Evolutionary conservation across 2,113 vertebrate species (phyloP).

Genomic region (Cyprinodon tularosa): DNA sequence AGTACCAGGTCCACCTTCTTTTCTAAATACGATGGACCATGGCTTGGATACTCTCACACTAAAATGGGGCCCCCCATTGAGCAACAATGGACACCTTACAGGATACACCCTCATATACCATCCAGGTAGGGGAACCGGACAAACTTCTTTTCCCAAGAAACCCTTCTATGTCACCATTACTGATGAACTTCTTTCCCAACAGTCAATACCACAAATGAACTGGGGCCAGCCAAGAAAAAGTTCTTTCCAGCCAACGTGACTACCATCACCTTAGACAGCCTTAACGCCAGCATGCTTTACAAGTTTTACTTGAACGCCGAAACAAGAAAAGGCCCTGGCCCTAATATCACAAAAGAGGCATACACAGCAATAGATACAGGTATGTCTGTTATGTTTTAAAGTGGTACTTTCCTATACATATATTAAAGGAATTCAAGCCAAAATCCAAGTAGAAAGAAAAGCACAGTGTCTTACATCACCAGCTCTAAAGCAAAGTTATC

Average conservation of each 20-base stretch:
- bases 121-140: constrained; percentile 72
- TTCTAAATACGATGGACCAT: constrained; percentile 83
- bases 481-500: not conserved
- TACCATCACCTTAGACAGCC: constrained; percentile 83
- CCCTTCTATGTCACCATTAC: not conserved
- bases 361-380: constrained; percentile 91
- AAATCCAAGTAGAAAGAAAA: not conserved
- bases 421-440: not conserved
- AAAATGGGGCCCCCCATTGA: constrained; percentile 88
- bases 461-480: not conserved
- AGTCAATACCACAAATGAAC: constrained; percentile 88
- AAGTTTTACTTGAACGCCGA: constrained; percentile 91
- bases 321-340: constrained; percentile 89
- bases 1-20: constrained; percentile 90
- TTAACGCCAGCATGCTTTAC: constrained; percentile 92
- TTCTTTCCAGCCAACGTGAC: constrained; percentile 88
- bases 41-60: constrained; percentile 88
- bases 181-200: not conserved
- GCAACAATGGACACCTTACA: constrained; percentile 87
- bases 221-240: constrained; percentile 84
- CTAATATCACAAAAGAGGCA: constrained; percentile 85
- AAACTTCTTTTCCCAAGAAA: not conserved
- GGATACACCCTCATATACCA: constrained; percentile 92
- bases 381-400: constrained; percentile 74
- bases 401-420: no score